Percentiles rank a stretch among this genome's conserved stretches.
Conservation (phyloP, 2,113 vertebrate genomes). For the Odobenus rosmarus region DNA sequence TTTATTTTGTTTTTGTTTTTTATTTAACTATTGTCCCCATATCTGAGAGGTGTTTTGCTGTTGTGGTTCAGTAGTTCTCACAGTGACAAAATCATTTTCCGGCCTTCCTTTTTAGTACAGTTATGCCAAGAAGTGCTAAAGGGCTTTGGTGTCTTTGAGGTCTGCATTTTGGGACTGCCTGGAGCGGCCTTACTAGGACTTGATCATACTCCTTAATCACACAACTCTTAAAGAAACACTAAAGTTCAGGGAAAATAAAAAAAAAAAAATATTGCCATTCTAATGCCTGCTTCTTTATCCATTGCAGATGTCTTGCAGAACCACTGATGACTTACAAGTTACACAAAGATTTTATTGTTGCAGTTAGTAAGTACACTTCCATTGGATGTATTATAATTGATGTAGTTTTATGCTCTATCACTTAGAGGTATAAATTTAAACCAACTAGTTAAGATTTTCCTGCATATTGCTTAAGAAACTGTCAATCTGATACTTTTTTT, state of each 20-base stretch:
- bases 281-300: slow-evolving; percentile 30
- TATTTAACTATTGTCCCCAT: not conserved
- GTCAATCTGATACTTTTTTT: not conserved
- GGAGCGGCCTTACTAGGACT: too few species aligned
- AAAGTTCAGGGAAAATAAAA: not conserved
- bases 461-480: not conserved
- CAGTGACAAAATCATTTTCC: not conserved
- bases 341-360: slow-evolving; percentile 98
- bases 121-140: too few species aligned
- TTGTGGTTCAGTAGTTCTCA: not conserved
- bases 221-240: not conserved
- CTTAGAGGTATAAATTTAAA: not conserved
- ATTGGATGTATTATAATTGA: not conserved
- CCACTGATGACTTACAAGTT: slow-evolving; percentile 97
- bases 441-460: not conserved
- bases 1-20: not conserved
- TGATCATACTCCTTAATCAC: not conserved
- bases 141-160: not conserved
- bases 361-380: slow-evolving; percentile 93
- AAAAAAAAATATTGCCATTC: not conserved
- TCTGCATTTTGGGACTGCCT: not conserved
- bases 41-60: not conserved
- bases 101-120: not conserved
- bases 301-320: slow-evolving; percentile 94
- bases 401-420: not conserved